Conservation (phyloP, 2,113 vertebrate species). For the Empidonax traillii region DNA sequence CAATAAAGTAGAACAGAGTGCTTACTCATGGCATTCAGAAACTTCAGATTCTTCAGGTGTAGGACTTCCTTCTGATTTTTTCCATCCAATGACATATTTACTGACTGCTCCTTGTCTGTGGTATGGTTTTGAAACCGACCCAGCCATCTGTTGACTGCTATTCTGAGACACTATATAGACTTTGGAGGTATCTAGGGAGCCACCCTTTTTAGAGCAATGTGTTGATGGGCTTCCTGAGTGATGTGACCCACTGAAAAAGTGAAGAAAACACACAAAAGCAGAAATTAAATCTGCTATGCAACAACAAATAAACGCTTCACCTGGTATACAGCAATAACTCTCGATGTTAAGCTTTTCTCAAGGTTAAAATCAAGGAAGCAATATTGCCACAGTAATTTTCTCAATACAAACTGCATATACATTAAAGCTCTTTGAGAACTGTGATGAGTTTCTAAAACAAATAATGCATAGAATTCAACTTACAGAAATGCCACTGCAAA, state of each 20-base stretch:
- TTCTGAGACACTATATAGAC: slow-evolving; percentile 89
- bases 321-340: background rate
- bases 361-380: background rate
- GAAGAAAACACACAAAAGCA: slow-evolving; percentile 28
- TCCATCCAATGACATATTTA: slow-evolving; percentile 83
- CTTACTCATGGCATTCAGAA: slow-evolving; percentile 86
- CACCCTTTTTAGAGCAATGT: slow-evolving; percentile 82
- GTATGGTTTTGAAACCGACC: slow-evolving; percentile 81
- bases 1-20: background rate
- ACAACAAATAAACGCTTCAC: background rate
- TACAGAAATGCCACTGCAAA: background rate
- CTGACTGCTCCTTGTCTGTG: slow-evolving; percentile 76
- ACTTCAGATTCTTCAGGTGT: slow-evolving; percentile 85
- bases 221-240: slow-evolving; percentile 90
- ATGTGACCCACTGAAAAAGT: slow-evolving; percentile 84
- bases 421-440: background rate
- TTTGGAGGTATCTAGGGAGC: slow-evolving; percentile 90
- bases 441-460: background rate
- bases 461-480: background rate
- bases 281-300: background rate
- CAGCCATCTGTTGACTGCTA: slow-evolving; percentile 71
- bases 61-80: slow-evolving; percentile 81
- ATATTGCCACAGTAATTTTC: background rate
- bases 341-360: background rate
- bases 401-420: background rate